Evolutionary conservation across 2,113 vertebrate species (phyloP), one percentile per base, ranked within the genome.

Genomic region (Pagrus major): DNA sequence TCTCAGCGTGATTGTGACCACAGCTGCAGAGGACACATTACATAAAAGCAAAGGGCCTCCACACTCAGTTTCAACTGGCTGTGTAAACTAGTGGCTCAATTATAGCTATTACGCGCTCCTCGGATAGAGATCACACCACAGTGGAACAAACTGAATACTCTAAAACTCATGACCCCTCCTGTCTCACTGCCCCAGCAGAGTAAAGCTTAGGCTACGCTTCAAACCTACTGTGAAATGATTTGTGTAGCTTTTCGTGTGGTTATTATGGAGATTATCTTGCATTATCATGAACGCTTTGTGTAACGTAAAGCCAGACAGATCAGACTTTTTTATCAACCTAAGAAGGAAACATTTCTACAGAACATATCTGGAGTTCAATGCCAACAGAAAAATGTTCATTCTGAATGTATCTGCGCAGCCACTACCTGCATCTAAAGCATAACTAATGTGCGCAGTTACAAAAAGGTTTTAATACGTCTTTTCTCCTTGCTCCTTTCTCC

Each of bases 1-100:
- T 88, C 72, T 81, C 88, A 84, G 84, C 16, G 12, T 85, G 89
- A 84, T 66, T 86, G 73, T 88, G 76, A 79, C 87, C 73, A 67
- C 84, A 82, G 83, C 75, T 81, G 76, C 76, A 68, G 67, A 85
- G 80, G 81, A 85, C 83, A 74, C 66, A 27, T 82, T 71, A 71
- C 54, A 85, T 71, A 39, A 84, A 84, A 74, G 83, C 73, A 71
- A 71, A 84, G 59, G 59, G n/a, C 37, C 76, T 80, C 41, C 27
- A 69, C 46, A 39, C 64, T 84, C 60, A 69, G 0, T 61, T 52
- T 76, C 20, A 37, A 46, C 67, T 46, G 20, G 56, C 64, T 54
- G 59, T 76, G 71, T 55, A 60, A 85, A 78, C 59, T 39, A 64
- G 42, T 31, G 58, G 41, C 73, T 78, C 49, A 29, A 23, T 79